phyloP scores from a whole-genome alignment of 2,113 vertebrate genomes.

The Lagopus muta region DNA sequence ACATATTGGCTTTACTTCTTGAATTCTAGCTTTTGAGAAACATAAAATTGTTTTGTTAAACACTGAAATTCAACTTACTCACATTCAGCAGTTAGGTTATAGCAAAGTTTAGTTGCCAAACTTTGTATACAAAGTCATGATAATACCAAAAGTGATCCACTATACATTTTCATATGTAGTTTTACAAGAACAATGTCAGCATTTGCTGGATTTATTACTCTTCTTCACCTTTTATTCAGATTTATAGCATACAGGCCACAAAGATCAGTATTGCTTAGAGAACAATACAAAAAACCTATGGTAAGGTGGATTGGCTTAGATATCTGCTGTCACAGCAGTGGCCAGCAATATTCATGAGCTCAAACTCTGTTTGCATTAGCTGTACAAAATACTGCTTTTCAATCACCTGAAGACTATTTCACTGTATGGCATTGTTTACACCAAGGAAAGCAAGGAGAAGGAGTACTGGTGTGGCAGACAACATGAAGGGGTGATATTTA shows the following conservation, averaged over 20 bases:
- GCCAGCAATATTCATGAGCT: background rate
- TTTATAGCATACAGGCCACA: background rate
- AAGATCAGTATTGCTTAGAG: background rate
- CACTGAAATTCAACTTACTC: background rate
- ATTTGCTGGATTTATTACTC: background rate
- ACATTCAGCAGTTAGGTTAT: background rate
- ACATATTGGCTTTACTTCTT: background rate
- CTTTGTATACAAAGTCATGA: background rate
- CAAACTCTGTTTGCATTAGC: background rate
- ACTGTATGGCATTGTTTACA: rapidly evolving
- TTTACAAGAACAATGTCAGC: background rate
- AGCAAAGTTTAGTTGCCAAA: background rate
- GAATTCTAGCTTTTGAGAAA: background rate
- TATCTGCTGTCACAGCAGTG: background rate
- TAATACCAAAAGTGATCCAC: background rate
- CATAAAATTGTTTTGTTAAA: background rate
- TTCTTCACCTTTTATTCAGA: background rate
- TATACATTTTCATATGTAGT: background rate
- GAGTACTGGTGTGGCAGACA: rapidly evolving
- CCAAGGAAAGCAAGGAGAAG: background rate
- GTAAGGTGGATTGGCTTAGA: background rate
- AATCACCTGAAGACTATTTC: background rate
- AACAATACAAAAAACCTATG: background rate
- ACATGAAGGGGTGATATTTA: rapidly evolving
- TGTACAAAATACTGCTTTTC: background rate